Evolutionary conservation across 2,797 vertebrate genomes (phyloP).

Genomic region (Peromyscus nudipes): DNA sequence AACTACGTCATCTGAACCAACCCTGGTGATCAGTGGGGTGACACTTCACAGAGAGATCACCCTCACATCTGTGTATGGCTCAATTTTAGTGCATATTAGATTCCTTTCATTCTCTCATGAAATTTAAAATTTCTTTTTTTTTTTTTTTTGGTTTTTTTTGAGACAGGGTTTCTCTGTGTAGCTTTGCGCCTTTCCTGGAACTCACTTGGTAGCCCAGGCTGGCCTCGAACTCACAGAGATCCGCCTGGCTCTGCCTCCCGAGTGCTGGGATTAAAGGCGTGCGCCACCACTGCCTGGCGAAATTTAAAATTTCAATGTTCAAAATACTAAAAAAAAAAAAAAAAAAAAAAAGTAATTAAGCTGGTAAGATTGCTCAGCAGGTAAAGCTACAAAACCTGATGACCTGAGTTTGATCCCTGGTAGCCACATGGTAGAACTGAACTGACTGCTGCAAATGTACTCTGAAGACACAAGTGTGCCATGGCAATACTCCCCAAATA

Average conservation of each 20-base stretch:
- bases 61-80: neutral
- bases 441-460: neutral
- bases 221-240: too few relatives aligned
- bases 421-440: neutral
- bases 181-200: too few relatives aligned
- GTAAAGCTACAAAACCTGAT: neutral
- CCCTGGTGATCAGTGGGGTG: neutral
- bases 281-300: neutral
- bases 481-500: neutral
- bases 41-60: neutral
- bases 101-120: constrained; percentile 19
- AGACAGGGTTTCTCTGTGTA: too few relatives aligned
- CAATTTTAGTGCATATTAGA: neutral
- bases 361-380: neutral
- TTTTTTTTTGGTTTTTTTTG: too few relatives aligned
- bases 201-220: too few relatives aligned
- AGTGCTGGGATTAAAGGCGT: too few relatives aligned
- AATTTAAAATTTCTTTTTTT: constrained; percentile 41
- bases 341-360: too few relatives aligned
- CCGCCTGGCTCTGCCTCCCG: too few relatives aligned
- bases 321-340: neutral
- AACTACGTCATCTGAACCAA: neutral
- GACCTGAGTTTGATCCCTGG: neutral
- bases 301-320: constrained; percentile 52
- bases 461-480: neutral